These are phyloP conservation scores for mouse (Mus musculus) DNA, from an alignment of 2,113 vertebrate genomes.

Conservation along the genomic window GRCm39 chrX:90099501-90100000, in stretches of 20 bases:
- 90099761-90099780: neutral
- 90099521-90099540: too few relatives aligned
- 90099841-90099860: neutral
- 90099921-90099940: neutral
- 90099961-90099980: neutral
- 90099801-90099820: neutral
- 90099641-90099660: neutral
- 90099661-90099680: neutral
- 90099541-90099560: too few relatives aligned
- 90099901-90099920: neutral
- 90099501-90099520: too few relatives aligned
- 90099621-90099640: neutral
- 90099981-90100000: neutral
- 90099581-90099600: too few relatives aligned
- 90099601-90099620: too few relatives aligned
- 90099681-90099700: neutral
- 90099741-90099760: neutral
- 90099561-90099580: too few relatives aligned
- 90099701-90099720: neutral
- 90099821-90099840: neutral
- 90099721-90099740: neutral
- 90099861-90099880: neutral
- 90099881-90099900: neutral
- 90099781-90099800: conserved; percentile 18
- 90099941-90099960: neutral